Percentiles rank a stretch among this genome's conserved stretches.
Evolutionary conservation across 92 coral and sea anemone species (phyloP).

Genomic region (Bergia sp.): DNA sequence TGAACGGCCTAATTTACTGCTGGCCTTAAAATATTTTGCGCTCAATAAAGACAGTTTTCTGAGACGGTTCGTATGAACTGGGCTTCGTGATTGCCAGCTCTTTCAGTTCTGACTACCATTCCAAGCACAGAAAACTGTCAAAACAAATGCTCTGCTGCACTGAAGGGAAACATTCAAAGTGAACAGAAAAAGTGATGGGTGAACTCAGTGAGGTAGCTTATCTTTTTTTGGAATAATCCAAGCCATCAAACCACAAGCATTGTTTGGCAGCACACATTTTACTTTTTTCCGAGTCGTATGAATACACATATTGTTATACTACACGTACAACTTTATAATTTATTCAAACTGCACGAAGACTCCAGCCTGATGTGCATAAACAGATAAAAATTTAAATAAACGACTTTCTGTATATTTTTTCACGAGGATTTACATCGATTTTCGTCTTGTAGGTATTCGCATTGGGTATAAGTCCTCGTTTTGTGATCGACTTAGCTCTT

Average conservation of each 20-base stretch:
- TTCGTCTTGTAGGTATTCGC: conserved; percentile 18
- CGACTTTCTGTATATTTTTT: not conserved
- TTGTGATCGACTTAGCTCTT: conserved; percentile 72
- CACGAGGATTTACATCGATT: conserved; percentile 11
- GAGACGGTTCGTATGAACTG: not conserved
- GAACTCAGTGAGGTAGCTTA: not conserved
- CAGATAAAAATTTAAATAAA: not conserved
- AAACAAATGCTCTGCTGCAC: not conserved
- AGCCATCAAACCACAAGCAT: conserved; percentile 17
- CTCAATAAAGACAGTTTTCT: not conserved
- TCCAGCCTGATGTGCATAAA: not conserved
- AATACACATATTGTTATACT: not conserved
- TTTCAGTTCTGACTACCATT: not conserved
- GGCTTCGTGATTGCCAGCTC: not conserved
- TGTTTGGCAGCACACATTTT: conserved; percentile 10
- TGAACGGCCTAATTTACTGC: not conserved
- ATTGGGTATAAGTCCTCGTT: conserved; percentile 40
- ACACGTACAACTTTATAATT: conserved; percentile 19
- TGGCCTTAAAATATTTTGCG: not conserved
- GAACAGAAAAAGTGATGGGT: not conserved
- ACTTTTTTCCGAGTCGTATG: not conserved
- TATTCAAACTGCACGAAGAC: conserved; percentile 24
- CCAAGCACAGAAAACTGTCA: not conserved
- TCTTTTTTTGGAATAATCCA: not conserved
- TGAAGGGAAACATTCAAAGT: not conserved